Evolutionary conservation across 1,140 invertebrate species (phyloP).

Genomic region (Dreissena rostriformis): DNA sequence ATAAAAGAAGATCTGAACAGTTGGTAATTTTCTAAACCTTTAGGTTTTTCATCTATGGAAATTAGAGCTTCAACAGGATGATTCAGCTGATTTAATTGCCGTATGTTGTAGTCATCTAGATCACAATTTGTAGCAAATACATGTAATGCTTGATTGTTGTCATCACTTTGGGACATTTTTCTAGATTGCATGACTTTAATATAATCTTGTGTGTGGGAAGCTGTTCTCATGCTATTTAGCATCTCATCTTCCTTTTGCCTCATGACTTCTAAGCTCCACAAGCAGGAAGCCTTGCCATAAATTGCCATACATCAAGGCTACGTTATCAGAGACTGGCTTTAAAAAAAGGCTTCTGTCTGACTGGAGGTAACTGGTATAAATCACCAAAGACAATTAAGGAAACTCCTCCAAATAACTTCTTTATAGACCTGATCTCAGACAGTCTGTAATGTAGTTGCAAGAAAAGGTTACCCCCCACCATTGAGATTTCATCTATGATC

Average conservation of each 20-base stretch:
- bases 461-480: constrained; percentile 15
- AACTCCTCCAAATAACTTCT: background rate
- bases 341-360: constrained; percentile 5
- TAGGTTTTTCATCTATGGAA: constrained; percentile 11
- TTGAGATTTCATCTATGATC: constrained; percentile 30
- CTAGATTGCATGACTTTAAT: constrained; percentile 12
- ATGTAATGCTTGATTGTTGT: background rate
- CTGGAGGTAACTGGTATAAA: constrained; percentile 14
- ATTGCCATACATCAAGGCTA: constrained; percentile 6
- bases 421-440: background rate
- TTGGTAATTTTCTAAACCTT: constrained; percentile 1
- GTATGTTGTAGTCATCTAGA: constrained; percentile 14
- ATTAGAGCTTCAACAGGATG: background rate
- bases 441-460: constrained; percentile 21
- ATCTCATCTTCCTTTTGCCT: constrained; percentile 12
- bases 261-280: constrained; percentile 7
- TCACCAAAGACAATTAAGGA: constrained; percentile 11
- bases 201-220: background rate
- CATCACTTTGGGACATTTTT: background rate
- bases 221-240: constrained; percentile 8
- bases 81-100: background rate
- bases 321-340: constrained; percentile 10
- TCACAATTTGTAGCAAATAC: constrained; percentile 28
- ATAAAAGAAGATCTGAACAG: too few relatives aligned
- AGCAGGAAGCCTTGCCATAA: background rate